Percentiles rank a stretch among this genome's conserved stretches.
Conservation (phyloP, 2,888 invertebrate genomes). For the Acrobasis repandana region DNA sequence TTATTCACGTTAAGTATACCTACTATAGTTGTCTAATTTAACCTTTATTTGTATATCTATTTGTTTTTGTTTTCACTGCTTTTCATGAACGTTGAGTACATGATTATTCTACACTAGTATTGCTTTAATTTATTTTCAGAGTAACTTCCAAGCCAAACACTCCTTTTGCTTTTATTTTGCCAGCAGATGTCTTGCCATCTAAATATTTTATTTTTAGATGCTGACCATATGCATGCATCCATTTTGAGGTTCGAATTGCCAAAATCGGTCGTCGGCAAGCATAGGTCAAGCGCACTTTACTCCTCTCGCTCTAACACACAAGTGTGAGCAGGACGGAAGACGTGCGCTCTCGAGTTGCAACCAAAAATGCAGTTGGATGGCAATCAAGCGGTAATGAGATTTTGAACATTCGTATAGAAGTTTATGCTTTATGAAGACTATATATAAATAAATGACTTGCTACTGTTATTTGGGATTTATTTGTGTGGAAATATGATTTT, state of each 20-base stretch:
- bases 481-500: neutral
- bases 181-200: neutral
- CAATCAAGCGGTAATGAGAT: constrained; percentile 49
- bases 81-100: no score
- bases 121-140: no score
- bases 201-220: constrained; percentile 16
- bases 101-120: no score
- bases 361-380: constrained; percentile 62
- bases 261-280: constrained; percentile 61
- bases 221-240: constrained; percentile 20
- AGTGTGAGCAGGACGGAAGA: constrained; percentile 40
- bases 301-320: constrained; percentile 43
- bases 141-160: no score
- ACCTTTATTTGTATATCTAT: no score
- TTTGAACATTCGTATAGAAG: constrained; percentile 24
- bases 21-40: no score
- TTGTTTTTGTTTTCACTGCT: no score
- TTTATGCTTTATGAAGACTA: constrained; percentile 11
- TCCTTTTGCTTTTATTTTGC: no score
- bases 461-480: neutral
- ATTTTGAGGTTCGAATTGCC: constrained; percentile 44
- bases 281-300: constrained; percentile 65
- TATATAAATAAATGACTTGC: neutral
- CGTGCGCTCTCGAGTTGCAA: constrained; percentile 50
- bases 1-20: no score